These are phyloP conservation scores for Tiliqua scincoides DNA, from an alignment of 2,113 vertebrate species.

Conservation along the genomic window DNA sequence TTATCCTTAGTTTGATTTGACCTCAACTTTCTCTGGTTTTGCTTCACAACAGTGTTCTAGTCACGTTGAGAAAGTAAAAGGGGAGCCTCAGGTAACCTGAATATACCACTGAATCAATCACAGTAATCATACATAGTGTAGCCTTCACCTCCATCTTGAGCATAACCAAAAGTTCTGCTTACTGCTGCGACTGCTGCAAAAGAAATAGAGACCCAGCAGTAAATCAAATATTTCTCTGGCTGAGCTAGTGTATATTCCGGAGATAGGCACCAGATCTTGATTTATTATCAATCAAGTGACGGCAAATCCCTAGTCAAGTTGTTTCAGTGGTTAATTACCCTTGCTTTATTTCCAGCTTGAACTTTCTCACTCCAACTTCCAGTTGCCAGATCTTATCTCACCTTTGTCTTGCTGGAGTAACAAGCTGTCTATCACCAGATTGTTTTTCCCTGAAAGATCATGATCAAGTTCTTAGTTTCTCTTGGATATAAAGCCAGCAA, in stretches of 20 bases:
- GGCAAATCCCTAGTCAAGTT: constrained; percentile 4
- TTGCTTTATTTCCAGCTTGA: constrained; percentile 22
- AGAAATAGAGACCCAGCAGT: background rate
- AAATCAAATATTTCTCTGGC: background rate
- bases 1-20: background rate
- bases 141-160: background rate
- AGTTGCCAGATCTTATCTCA: constrained; percentile 7
- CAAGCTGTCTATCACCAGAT: constrained; percentile 19
- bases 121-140: background rate
- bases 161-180: background rate
- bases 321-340: constrained; percentile 18
- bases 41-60: background rate
- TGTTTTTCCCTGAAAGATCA: constrained; percentile 18
- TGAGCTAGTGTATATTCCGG: background rate
- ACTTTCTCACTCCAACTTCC: constrained; percentile 10
- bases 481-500: background rate
- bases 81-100: background rate
- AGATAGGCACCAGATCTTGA: background rate
- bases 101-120: background rate
- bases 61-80: background rate
- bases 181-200: background rate
- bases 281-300: constrained; percentile 12
- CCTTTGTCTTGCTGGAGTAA: constrained; percentile 8
- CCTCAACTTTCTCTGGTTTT: background rate
- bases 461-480: constrained; percentile 1